These are phyloP conservation scores for human DNA, from an alignment of 2,113 vertebrate genomes.

Conservation along the genomic window DNA sequence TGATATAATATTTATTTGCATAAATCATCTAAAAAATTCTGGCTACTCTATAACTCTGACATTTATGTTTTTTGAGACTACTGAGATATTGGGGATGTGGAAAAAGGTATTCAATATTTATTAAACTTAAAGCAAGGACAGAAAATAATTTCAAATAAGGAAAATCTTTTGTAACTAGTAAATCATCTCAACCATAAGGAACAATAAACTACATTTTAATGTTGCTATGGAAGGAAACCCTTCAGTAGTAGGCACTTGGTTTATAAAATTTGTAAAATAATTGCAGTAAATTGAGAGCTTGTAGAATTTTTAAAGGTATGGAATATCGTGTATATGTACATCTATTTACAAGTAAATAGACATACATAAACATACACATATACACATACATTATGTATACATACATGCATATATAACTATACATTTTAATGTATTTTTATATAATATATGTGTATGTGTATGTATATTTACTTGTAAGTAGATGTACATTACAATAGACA, in stretches of 20 bases:
- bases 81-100: background rate
- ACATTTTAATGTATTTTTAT: no score
- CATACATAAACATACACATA: background rate
- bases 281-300: background rate
- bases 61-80: background rate
- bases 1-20: slow-evolving; percentile 45
- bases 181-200: slow-evolving; percentile 6
- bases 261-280: background rate
- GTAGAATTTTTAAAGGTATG: background rate
- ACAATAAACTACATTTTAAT: background rate
- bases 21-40: slow-evolving; percentile 1
- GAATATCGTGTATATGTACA: background rate
- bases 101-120: slow-evolving; percentile 21
- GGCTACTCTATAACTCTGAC: background rate
- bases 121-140: slow-evolving; percentile 1
- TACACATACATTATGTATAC: no score
- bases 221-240: background rate
- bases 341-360: background rate
- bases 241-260: background rate
- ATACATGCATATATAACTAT: background rate
- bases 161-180: background rate
- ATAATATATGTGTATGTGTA: no score
- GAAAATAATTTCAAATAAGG: slow-evolving; percentile 31
- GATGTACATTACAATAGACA: no score
- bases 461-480: no score